These are phyloP conservation scores for Notiomystis cincta DNA, from an alignment of 2,113 vertebrate species.

Conservation along the genomic window DNA sequence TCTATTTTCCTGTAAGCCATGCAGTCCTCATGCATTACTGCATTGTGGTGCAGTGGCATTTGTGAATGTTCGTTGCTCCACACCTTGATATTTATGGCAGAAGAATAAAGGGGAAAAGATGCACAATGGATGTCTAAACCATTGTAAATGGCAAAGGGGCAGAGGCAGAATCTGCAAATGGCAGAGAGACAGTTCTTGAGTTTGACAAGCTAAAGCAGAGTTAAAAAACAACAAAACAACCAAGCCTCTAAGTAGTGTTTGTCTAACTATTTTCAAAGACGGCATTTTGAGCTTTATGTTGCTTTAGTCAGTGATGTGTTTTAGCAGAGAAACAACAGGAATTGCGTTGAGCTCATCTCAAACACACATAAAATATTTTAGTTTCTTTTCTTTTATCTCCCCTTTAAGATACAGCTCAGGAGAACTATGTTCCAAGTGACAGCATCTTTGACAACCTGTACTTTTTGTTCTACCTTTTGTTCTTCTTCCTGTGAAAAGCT, in stretches of 20 bases:
- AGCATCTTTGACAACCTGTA: conserved; percentile 56
- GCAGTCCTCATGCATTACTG: neutral
- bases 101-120: neutral
- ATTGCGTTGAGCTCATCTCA: conserved; percentile 2
- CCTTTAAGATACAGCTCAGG: conserved; percentile 45
- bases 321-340: conserved; percentile 59
- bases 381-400: conserved; percentile 62
- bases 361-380: conserved; percentile 64
- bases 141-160: neutral
- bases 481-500: conserved; percentile 22
- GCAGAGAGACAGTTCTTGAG: neutral
- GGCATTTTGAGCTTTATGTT: conserved; percentile 47
- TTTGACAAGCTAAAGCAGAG: conserved; percentile 49
- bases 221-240: conserved; percentile 19
- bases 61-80: neutral
- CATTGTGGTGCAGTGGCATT: neutral
- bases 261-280: conserved; percentile 64
- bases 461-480: conserved; percentile 61
- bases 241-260: conserved; percentile 33
- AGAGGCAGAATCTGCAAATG: neutral
- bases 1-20: neutral
- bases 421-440: conserved; percentile 57
- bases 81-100: neutral
- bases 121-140: neutral
- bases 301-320: conserved; percentile 60